Base-by-base conservation (phyloP, 2,797 vertebrate genomes). In the Iguana delicatissima region DNA sequence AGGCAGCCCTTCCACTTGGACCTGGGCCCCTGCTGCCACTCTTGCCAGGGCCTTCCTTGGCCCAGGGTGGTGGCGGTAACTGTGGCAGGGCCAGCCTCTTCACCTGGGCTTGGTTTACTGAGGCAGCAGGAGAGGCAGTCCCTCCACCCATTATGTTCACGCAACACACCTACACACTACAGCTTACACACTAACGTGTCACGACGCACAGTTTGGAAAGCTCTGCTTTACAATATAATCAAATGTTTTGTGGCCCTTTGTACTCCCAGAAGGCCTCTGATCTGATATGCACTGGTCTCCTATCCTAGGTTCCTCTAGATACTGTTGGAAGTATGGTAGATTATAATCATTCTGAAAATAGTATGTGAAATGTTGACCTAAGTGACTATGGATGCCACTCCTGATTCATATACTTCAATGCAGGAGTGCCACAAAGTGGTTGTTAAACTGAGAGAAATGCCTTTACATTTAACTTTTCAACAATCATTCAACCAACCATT, bases 371-470 rank as follows among this genome's bases (percentile, higher is more conserved):
- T 80, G 81, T 88, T 86, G 46, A 46, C 86, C 24, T 35, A 83
- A 7, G 1, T 26, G 2, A 4, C 50, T 88, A 50, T 86, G 73
- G 69, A 62, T 7, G n/a, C 52, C 32, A 2, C 83, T 91, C 20
- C 1, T 89, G 83, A 42, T 62, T 46, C 81, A 89, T 89, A 88
- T 35, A 42, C 29, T 64, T 73, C 57, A 79, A 24, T 84, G 3
- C 13, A 91, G 55, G 86, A 93, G 80, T n/a, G 64, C 0, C 1
- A 0, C 6, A 42, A 85, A 91, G 72, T 80, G 16, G 1, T 1
- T 38, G 84, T 62, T 55, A 80, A 42, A 24, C 84, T 35, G 76
- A 90, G 69, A 89, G 2, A 93, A 93, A 91, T 55, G 92, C 13
- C 72, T 3, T 24, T 9, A 1, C 3, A 74, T 88, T 94, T 92